These are phyloP conservation scores for Hoplostethus mediterraneus DNA, from an alignment of 2,797 vertebrate species.

Conservation along the genomic window DNA sequence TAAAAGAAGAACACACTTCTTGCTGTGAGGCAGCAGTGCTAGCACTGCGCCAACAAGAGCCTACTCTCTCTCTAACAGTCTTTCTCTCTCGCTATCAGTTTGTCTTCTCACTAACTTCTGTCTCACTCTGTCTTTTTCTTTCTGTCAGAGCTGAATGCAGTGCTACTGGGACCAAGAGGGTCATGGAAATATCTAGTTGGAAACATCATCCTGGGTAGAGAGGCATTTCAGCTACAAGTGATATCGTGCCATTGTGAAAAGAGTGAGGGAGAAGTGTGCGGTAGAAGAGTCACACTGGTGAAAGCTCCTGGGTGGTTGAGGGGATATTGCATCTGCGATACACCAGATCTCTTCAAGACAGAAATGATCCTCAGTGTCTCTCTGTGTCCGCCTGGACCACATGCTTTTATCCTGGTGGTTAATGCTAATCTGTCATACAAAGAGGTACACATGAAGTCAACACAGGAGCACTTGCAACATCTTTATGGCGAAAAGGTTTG, in stretches of 20 bases:
- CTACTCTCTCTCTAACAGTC: no score
- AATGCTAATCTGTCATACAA: constrained; percentile 7
- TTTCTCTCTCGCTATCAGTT: not conserved
- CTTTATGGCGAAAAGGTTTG: constrained; percentile 21
- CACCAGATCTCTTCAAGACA: constrained; percentile 3
- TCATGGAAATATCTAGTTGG: constrained; percentile 61
- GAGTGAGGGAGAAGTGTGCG: not conserved
- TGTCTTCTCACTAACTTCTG: not conserved
- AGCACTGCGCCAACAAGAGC: no score
- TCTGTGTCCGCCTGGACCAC: constrained; percentile 13
- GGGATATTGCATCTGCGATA: constrained; percentile 20
- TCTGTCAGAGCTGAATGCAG: constrained; percentile 40
- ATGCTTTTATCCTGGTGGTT: constrained; percentile 24
- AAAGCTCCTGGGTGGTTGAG: constrained; percentile 53
- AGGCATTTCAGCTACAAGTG: not conserved
- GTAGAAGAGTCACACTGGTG: constrained; percentile 30
- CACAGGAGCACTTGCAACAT: not conserved
- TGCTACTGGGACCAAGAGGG: constrained; percentile 64
- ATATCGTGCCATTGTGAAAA: not conserved
- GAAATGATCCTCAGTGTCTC: constrained; percentile 37
- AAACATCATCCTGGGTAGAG: constrained; percentile 62
- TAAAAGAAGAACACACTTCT: no score
- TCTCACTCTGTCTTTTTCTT: not conserved
- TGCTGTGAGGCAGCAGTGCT: no score
- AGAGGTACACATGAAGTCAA: not conserved